phyloP scores from a whole-genome alignment of 2,888 invertebrate species.

The Aspidapion aeneum region DNA sequence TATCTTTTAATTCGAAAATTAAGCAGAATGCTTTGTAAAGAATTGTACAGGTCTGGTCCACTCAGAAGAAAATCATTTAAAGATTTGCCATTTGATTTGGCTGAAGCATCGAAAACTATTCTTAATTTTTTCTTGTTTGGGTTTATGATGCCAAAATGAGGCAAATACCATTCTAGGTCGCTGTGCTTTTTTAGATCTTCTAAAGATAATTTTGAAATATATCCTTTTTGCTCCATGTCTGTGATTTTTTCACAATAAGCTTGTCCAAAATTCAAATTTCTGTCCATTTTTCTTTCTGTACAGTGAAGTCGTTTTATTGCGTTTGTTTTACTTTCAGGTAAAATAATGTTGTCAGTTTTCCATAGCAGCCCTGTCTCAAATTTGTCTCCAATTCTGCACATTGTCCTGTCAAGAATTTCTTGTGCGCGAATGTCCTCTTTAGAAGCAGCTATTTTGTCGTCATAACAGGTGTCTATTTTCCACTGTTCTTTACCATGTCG shows the following conservation, averaged over 20 bases:
- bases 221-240: too few species aligned
- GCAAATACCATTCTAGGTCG: neutral
- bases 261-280: neutral
- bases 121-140: neutral
- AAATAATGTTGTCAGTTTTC: neutral
- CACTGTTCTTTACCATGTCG: neutral
- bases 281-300: neutral
- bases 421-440: too few species aligned
- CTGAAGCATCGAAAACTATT: too few species aligned
- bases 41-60: too few species aligned
- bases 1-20: neutral
- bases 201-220: neutral
- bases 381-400: neutral
- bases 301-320: neutral
- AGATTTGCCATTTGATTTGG: too few species aligned
- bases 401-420: too few species aligned
- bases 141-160: neutral
- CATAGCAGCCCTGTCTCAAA: too few species aligned
- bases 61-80: too few species aligned
- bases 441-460: too few species aligned
- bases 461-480: neutral
- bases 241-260: too few species aligned
- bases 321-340: neutral
- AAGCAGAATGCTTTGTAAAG: neutral
- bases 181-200: neutral